phyloP scores from a whole-genome alignment of 2,113 vertebrate genomes.

The Bubo bubo region DNA sequence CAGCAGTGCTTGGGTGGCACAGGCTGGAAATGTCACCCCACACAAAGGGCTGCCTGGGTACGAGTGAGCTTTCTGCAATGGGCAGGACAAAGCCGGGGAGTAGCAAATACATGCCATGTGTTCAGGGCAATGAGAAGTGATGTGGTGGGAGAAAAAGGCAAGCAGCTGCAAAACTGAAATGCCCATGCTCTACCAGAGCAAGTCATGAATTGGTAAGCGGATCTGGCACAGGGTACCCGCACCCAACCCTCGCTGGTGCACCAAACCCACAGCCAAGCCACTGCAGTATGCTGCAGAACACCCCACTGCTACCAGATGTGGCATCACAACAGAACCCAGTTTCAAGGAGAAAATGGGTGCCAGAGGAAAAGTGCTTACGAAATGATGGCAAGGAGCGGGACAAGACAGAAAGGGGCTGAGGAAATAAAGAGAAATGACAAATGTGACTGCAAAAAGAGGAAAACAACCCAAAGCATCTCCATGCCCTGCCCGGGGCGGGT shows the following conservation, averaged over 20 bases:
- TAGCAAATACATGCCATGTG: rapidly evolving
- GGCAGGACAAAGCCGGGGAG: background rate
- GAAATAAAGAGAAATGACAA: background rate
- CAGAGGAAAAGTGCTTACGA: background rate
- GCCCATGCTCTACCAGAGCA: rapidly evolving
- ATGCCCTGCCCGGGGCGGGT: background rate
- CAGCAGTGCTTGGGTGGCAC: background rate
- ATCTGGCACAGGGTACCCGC: background rate
- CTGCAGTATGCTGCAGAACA: background rate
- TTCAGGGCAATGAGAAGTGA: background rate
- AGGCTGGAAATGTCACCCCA: background rate
- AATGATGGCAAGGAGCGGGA: rapidly evolving
- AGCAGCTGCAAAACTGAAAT: background rate
- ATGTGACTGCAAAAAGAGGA: background rate
- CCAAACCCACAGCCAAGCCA: background rate
- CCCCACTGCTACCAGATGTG: rapidly evolving
- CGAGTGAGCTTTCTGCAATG: rapidly evolving
- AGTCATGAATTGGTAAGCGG: background rate
- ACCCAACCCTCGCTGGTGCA: rapidly evolving
- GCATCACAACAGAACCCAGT: background rate
- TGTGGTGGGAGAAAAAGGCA: background rate
- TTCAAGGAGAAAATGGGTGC: background rate
- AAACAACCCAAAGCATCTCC: background rate
- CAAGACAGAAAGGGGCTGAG: background rate
- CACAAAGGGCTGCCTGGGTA: rapidly evolving